These are phyloP conservation scores for Notocelia uddmanniana DNA, from an alignment of 2,888 invertebrate genomes.

Conservation along the genomic window DNA sequence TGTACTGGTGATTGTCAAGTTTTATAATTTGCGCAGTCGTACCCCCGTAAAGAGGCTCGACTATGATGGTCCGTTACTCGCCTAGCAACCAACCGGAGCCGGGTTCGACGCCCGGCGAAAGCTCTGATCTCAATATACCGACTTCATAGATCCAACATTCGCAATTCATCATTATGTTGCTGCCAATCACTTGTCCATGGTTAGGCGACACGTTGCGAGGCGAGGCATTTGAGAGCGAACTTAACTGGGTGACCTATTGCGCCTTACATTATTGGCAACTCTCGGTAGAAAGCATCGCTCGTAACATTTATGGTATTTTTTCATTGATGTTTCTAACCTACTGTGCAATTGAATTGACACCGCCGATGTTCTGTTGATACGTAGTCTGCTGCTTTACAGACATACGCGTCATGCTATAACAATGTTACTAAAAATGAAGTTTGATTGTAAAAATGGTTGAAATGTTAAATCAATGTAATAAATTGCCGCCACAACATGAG, in stretches of 20 bases:
- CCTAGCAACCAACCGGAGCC: slow-evolving; percentile 68
- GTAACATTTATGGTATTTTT: slow-evolving; percentile 2
- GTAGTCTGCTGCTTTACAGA: not conserved
- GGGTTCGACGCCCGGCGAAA: slow-evolving; percentile 82
- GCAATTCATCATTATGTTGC: slow-evolving; percentile 79
- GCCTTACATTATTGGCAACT: slow-evolving; percentile 33
- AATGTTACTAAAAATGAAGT: not conserved
- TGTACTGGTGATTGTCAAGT: slow-evolving; percentile 57
- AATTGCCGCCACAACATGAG: not conserved
- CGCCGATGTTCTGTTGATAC: not conserved
- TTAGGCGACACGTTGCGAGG: slow-evolving; percentile 43
- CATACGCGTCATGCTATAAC: not conserved
- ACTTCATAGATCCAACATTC: slow-evolving; percentile 78
- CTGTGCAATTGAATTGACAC: slow-evolving; percentile 8
- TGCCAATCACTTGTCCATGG: slow-evolving; percentile 59
- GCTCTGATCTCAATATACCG: slow-evolving; percentile 66
- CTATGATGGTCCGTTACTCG: slow-evolving; percentile 74
- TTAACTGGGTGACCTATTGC: slow-evolving; percentile 45
- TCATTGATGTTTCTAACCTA: not conserved
- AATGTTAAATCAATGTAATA: slow-evolving; percentile 3
- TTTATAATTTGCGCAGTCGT: slow-evolving; percentile 59
- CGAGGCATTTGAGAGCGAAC: slow-evolving; percentile 36
- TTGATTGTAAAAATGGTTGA: not conserved
- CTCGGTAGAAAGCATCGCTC: slow-evolving; percentile 26
- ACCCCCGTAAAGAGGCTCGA: slow-evolving; percentile 61